These are phyloP conservation scores for Acanthoscelides obtectus DNA, from an alignment of 2,888 invertebrate species.

Conservation along the genomic window DNA sequence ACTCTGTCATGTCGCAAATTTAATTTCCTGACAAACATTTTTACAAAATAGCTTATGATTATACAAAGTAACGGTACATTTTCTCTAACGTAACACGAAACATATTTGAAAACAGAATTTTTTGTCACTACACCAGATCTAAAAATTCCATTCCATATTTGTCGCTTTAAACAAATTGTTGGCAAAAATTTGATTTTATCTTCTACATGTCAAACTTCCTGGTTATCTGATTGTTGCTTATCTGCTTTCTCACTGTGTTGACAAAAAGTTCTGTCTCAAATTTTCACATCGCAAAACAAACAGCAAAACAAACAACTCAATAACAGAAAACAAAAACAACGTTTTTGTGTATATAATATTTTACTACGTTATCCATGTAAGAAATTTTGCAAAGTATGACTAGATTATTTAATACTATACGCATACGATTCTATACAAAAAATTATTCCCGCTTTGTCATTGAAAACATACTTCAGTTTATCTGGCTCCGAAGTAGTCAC, in stretches of 20 bases:
- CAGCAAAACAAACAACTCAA: neutral
- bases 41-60: conserved; percentile 23
- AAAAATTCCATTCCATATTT: no score
- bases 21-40: conserved; percentile 21
- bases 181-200: no score
- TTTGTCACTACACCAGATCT: no score
- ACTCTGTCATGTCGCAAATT: conserved; percentile 15
- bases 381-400: neutral
- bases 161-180: no score
- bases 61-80: neutral
- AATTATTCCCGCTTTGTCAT: neutral
- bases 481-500: no score
- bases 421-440: neutral
- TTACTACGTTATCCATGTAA: neutral
- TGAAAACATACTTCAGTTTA: neutral
- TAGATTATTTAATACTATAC: neutral
- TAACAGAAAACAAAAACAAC: neutral
- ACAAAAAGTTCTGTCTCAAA: neutral
- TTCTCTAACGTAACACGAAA: neutral
- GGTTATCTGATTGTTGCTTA: no score
- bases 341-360: neutral
- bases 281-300: neutral
- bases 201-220: no score
- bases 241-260: no score
- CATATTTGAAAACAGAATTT: neutral